These are phyloP conservation scores for Dryomyza anilis DNA, from an alignment of 2,888 invertebrate genomes.

Conservation along the genomic window DNA sequence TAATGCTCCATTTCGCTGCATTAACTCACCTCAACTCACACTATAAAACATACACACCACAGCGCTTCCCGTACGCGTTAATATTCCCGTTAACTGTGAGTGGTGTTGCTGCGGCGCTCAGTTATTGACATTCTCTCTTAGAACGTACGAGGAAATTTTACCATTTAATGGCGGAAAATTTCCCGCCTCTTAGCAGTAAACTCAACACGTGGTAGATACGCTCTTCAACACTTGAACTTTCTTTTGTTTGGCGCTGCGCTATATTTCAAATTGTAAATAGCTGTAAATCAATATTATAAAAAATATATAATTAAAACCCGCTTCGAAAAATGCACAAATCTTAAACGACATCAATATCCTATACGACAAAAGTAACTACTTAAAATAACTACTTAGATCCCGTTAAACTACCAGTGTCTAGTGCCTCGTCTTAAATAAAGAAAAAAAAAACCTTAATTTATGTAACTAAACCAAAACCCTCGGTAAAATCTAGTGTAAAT, in stretches of 20 bases:
- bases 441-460: conserved; percentile 1
- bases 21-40: background rate
- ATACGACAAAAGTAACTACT: background rate
- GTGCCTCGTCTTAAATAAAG: too few species aligned
- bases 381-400: background rate
- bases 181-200: background rate
- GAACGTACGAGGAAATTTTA: background rate
- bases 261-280: conserved; percentile 7
- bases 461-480: background rate
- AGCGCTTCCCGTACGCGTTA: conserved; percentile 6
- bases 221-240: too few species aligned
- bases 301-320: too few species aligned
- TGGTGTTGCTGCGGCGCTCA: too few species aligned
- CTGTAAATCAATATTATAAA: background rate
- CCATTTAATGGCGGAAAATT: background rate
- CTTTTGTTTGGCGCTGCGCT: background rate
- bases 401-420: background rate
- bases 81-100: background rate
- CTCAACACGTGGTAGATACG: conserved; percentile 3
- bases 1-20: too few species aligned
- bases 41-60: conserved; percentile 18
- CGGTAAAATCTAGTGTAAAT: background rate
- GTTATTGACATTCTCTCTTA: too few species aligned
- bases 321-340: too few species aligned
- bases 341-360: too few species aligned